Conservation (phyloP, 2,888 invertebrate species). For the Lordiphosa fenestrarum region DNA sequence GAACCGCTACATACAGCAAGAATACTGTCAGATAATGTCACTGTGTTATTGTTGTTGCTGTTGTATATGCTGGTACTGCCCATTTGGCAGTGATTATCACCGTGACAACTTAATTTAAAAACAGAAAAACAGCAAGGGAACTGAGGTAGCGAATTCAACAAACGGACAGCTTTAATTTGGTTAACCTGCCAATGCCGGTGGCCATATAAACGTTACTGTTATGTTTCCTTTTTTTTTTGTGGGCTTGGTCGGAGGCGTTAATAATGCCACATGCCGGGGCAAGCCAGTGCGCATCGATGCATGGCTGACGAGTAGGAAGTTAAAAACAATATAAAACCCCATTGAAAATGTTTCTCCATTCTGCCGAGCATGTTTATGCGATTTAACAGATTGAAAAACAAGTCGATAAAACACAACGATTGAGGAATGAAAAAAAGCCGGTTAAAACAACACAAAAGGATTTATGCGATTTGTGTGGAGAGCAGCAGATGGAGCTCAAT, state of each 20-base stretch:
- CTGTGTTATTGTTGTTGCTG: slow-evolving; percentile 11
- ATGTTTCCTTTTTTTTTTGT: slow-evolving; percentile 1
- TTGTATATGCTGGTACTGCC: slow-evolving; percentile 9
- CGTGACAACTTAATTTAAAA: slow-evolving; percentile 38
- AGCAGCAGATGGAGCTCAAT: slow-evolving; percentile 13
- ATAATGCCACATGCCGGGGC: slow-evolving; percentile 20
- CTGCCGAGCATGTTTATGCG: slow-evolving; percentile 18
- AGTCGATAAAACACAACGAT: slow-evolving; percentile 19
- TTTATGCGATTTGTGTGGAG: slow-evolving; percentile 13
- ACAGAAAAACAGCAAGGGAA: slow-evolving; percentile 11
- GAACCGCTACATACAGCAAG: slow-evolving; percentile 14
- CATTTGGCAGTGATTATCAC: slow-evolving; percentile 28
- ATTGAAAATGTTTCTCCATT: slow-evolving; percentile 3
- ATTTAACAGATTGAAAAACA: slow-evolving; percentile 33
- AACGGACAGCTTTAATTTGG: slow-evolving; percentile 32
- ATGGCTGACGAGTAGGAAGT: slow-evolving; percentile 21
- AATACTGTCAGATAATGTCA: slow-evolving; percentile 31
- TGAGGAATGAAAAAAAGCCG: background rate
- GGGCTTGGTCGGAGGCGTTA: slow-evolving; percentile 17
- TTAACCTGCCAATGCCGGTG: slow-evolving; percentile 23
- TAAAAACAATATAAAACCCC: slow-evolving; percentile 16
- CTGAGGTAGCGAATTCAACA: slow-evolving; percentile 6
- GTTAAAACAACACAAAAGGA: slow-evolving; percentile 3
- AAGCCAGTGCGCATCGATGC: slow-evolving; percentile 27
- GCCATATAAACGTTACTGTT: slow-evolving; percentile 12